phyloP scores from a whole-genome alignment of 2,113 vertebrate genomes.

The Irena cyanogastra region DNA sequence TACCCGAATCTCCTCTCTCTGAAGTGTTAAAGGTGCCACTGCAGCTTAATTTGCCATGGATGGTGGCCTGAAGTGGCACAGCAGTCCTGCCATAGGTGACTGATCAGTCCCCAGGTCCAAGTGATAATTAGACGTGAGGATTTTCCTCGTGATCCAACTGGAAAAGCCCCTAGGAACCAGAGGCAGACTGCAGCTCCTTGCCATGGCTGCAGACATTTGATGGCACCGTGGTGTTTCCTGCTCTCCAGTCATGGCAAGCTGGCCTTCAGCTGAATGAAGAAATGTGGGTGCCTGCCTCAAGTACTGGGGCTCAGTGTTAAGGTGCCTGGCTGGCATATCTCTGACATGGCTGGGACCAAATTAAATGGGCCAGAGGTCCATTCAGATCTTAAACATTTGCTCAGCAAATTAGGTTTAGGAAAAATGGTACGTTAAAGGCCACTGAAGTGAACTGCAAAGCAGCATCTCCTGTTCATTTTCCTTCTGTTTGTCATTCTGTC shows the following conservation, averaged over 20 bases:
- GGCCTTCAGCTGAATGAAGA: background rate
- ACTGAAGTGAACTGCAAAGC: background rate
- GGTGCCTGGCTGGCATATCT: background rate
- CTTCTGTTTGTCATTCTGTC: background rate
- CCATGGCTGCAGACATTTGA: background rate
- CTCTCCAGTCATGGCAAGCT: background rate
- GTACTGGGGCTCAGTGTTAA: background rate
- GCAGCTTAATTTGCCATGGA: rapidly evolving
- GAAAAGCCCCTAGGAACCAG: background rate
- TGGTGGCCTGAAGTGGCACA: background rate
- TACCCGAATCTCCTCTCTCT: background rate
- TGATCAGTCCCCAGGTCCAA: background rate
- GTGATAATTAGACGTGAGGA: background rate
- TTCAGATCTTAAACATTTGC: background rate
- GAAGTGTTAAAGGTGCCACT: background rate
- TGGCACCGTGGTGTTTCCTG: background rate
- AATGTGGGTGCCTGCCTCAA: background rate
- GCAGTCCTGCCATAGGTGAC: background rate
- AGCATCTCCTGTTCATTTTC: background rate
- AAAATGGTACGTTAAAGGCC: background rate
- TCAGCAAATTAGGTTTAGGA: background rate
- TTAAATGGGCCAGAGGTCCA: background rate
- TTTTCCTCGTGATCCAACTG: background rate
- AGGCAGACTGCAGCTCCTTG: background rate
- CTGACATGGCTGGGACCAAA: background rate